Evolutionary conservation across 1,140 invertebrate genomes (phyloP), one percentile per base, ranked within the genome.

Genomic region (Aphelinus certus): DNA sequence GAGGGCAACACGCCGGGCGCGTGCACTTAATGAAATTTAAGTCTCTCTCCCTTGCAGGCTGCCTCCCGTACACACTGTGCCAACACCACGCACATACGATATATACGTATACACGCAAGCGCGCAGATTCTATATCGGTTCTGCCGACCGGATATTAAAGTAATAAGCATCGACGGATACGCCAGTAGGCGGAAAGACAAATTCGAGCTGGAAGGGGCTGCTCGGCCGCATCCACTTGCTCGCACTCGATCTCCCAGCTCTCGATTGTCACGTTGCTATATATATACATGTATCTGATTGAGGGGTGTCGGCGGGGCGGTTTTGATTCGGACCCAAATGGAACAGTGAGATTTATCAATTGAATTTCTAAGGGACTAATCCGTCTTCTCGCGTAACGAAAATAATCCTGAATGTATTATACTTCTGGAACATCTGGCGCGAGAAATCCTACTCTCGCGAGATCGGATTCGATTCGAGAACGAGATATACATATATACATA

Each of bases 111-210:
- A 26, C 26, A 48, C 7, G 1, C 9, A 51, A 43, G 43, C 42
- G 7, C 6, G 48, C 58, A 47, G 65, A 55, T 71, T 26, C 62
- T 26, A 26, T 65, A 75, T 75, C 7, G 68, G 71, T 75, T 71
- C 66, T 53, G 62, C 56, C n/a, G n/a, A 7, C 63, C 75, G 75
- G 75, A 76, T 76, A 76, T 76, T 76, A 76, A 76, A 76, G 57
- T 76, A 75, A 75, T 75, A 75, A 75, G 61, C 68, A 75, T 66
- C 48, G 63, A n/a, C 62, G 61, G 67, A 75, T 55, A 58, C 48
- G 26, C 26, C 26, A 26, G 26, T 43, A 3, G 42, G 3, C 43
- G 71, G 64, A 73, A 66, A n/a, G 64, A 55, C 57, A 61, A 67
- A 73, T 73, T 73, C 61, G 67, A 74, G 56, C 56, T 49, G 70